These are phyloP conservation scores for Pygocentrus nattereri DNA, from an alignment of 2,797 vertebrate species.

Conservation along the genomic window DNA sequence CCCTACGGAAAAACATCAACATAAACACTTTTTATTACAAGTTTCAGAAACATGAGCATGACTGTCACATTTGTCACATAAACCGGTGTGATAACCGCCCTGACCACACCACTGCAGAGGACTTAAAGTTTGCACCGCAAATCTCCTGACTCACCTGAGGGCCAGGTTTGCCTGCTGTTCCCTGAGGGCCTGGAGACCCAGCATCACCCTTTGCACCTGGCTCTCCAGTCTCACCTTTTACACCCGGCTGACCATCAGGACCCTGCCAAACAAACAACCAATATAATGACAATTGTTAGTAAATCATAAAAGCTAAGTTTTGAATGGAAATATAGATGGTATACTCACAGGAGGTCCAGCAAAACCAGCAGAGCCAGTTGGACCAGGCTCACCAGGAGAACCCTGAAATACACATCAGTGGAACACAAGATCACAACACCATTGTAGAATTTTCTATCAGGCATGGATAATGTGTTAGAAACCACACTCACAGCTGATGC, in stretches of 20 bases:
- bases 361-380: conserved; percentile 91
- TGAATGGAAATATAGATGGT: not conserved
- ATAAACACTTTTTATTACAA: not conserved
- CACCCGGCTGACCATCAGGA: conserved; percentile 91
- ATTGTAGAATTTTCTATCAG: not conserved
- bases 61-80: not conserved
- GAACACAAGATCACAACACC: not conserved
- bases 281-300: not conserved
- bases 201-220: conserved; percentile 89
- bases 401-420: conserved; percentile 78
- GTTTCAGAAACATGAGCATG: not conserved
- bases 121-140: not conserved
- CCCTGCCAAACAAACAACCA: conserved; percentile 75
- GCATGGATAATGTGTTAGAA: not conserved
- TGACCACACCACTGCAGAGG: not conserved
- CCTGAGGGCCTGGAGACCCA: conserved; percentile 91
- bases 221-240: conserved; percentile 93
- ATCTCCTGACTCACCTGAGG: conserved; percentile 78
- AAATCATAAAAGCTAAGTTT: not conserved
- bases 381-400: conserved; percentile 89
- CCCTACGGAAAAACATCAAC: conserved; percentile 78
- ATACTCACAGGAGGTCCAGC: conserved; percentile 88
- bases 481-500: conserved; percentile 87
- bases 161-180: conserved; percentile 89
- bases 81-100: not conserved